A percentile compares a stretch with the other conserved stretches of the same genome.
Evolutionary conservation across 2,797 vertebrate species (phyloP).

Genomic region (Perodicticus potto): DNA sequence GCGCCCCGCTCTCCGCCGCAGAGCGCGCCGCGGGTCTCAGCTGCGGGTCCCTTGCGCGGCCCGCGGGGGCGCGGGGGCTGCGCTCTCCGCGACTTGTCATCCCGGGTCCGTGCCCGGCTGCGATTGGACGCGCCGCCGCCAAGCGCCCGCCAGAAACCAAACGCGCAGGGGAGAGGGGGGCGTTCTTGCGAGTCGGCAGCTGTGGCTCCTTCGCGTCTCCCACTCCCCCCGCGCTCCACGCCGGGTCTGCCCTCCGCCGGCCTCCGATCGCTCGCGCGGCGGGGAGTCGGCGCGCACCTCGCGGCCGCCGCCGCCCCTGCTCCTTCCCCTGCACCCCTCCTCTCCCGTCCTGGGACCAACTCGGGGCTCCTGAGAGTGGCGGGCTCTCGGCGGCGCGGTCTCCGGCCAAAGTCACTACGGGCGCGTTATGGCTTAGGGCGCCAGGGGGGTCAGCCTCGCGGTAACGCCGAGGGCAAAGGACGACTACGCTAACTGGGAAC

Average conservation of each 20-base stretch:
- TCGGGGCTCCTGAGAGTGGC: constrained; percentile 45
- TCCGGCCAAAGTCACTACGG: not conserved
- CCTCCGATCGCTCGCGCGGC: not conserved
- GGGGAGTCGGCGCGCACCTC: not conserved
- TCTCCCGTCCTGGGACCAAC: constrained; percentile 52
- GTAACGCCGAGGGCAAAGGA: not conserved
- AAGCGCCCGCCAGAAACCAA: not conserved
- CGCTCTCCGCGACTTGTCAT: not conserved
- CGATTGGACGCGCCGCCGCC: constrained; percentile 78
- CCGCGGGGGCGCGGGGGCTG: not conserved
- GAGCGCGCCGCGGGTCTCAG: not conserved
- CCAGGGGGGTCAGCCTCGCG: not conserved
- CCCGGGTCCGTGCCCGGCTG: constrained; percentile 50
- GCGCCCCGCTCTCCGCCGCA: accelerated
- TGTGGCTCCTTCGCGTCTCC: not conserved
- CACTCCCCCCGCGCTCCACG: not conserved
- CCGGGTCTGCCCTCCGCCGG: not conserved
- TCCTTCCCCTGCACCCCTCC: not conserved
- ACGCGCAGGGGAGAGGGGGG: not conserved
- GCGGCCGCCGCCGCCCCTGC: not conserved
- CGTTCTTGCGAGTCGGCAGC: not conserved
- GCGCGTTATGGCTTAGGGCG: constrained; percentile 60
- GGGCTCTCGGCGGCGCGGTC: not conserved
- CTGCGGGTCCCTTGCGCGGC: accelerated
- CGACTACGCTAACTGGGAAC: not conserved